Conservation (phyloP, 2,888 invertebrate genomes). For the Glyphotaelius pellucidus region DNA sequence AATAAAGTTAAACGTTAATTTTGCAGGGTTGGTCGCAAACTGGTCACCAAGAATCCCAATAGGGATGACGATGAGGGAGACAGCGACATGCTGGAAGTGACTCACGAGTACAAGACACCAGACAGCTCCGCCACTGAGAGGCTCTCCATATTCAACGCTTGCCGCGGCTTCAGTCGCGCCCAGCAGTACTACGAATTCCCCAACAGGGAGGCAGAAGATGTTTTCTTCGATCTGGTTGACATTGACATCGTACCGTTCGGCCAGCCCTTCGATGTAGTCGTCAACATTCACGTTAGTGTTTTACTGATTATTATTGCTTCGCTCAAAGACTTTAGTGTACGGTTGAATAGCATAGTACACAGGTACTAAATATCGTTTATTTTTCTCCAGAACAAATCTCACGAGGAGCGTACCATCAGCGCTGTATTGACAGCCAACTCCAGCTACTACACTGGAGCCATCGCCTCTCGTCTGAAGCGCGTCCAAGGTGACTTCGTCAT, state of each 20-base stretch:
- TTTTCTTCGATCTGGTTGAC: constrained; percentile 81
- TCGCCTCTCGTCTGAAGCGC: constrained; percentile 80
- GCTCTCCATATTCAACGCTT: constrained; percentile 82
- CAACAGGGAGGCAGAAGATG: constrained; percentile 79
- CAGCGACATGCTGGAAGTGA: constrained; percentile 82
- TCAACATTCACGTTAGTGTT: constrained; percentile 78
- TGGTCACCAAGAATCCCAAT: constrained; percentile 82
- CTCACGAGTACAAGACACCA: constrained; percentile 80
- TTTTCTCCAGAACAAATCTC: constrained; percentile 78
- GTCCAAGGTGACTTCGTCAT: constrained; percentile 80
- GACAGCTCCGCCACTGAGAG: constrained; percentile 82
- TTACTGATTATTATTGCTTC: background rate
- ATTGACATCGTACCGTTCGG: constrained; percentile 82
- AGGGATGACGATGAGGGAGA: constrained; percentile 81
- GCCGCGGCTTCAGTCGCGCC: constrained; percentile 79
- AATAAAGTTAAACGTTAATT: background rate
- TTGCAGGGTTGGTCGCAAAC: constrained; percentile 81
- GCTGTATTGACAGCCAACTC: constrained; percentile 81
- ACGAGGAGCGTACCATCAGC: constrained; percentile 80
- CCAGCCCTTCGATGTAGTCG: constrained; percentile 81
- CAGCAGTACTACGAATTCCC: constrained; percentile 81
- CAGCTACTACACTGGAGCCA: constrained; percentile 84
- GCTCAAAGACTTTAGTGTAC: background rate
- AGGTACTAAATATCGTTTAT: constrained; percentile 6
- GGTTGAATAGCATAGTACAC: background rate